phyloP scores from a whole-genome alignment of 2,113 vertebrate genomes.

The Madoqua kirkii region DNA sequence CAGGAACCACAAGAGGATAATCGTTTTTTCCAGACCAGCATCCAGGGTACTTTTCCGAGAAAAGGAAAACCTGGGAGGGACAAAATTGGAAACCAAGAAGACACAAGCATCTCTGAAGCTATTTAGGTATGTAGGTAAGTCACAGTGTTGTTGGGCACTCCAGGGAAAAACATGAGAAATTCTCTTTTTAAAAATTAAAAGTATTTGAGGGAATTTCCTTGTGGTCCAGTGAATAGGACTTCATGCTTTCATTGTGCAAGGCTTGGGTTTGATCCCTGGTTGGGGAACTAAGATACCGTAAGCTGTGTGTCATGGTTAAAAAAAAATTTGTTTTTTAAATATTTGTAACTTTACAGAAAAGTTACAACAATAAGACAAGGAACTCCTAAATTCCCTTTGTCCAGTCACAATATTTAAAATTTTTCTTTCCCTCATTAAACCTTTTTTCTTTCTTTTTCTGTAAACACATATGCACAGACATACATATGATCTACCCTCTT shows the following conservation, averaged over 20 bases:
- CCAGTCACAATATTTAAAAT: neutral
- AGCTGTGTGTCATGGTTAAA: neutral
- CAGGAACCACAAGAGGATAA: neutral
- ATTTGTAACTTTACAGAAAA: slow-evolving; percentile 5
- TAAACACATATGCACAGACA: neutral
- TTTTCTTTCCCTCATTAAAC: neutral
- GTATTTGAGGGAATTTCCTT: neutral
- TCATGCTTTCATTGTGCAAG: neutral
- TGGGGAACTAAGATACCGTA: neutral
- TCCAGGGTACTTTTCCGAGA: neutral
- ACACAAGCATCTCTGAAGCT: neutral
- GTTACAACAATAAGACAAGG: neutral
- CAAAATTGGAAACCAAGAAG: neutral
- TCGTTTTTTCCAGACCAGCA: neutral
- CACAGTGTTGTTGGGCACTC: neutral
- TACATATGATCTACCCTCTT: neutral
- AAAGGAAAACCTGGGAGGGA: slow-evolving; percentile 15
- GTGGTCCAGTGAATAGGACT: neutral
- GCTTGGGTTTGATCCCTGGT: neutral
- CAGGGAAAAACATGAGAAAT: neutral
- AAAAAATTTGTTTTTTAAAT: accelerated
- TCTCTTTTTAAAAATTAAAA: neutral
- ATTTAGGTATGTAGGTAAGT: slow-evolving; percentile 52
- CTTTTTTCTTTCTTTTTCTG: neutral
- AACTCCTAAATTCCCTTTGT: neutral